Evolutionary conservation across 2,113 vertebrate species (phyloP).

Genomic region (Pachycephala philippinensis): DNA sequence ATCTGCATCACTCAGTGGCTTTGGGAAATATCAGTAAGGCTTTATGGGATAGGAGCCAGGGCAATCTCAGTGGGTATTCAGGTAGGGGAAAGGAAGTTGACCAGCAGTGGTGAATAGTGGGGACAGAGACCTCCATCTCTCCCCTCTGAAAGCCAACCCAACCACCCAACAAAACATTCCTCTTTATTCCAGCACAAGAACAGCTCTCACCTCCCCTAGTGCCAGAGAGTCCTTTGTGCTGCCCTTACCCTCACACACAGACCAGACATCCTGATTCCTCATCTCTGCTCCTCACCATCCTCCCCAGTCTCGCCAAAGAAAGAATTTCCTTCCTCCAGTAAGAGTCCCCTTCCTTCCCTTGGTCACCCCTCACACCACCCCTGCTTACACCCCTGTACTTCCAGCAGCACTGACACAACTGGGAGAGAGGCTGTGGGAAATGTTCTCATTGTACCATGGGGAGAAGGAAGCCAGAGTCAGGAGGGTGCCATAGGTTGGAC

Average conservation of each 20-base stretch:
- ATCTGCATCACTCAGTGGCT: not conserved
- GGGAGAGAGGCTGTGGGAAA: not conserved
- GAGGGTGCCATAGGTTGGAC: not conserved
- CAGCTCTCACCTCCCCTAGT: not conserved
- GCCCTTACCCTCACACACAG: not conserved
- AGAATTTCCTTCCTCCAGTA: not conserved
- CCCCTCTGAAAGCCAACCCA: not conserved
- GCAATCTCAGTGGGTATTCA: not conserved
- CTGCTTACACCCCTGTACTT: not conserved
- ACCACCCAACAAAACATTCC: not conserved
- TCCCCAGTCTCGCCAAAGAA: not conserved
- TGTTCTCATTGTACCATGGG: not conserved
- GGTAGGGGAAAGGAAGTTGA: not conserved
- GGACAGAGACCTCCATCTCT: not conserved
- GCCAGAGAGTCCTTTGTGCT: not conserved
- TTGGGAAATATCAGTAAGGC: not conserved
- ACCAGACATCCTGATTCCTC: not conserved
- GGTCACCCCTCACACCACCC: not conserved
- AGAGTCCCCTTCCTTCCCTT: not conserved
- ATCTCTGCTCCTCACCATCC: not conserved
- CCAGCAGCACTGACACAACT: not conserved
- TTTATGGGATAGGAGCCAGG: not conserved
- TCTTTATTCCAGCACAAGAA: not conserved
- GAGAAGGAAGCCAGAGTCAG: not conserved
- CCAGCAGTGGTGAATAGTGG: not conserved